These are phyloP conservation scores for Cotesia glomerata DNA, from an alignment of 1,140 invertebrate genomes.

Conservation along the genomic window DNA sequence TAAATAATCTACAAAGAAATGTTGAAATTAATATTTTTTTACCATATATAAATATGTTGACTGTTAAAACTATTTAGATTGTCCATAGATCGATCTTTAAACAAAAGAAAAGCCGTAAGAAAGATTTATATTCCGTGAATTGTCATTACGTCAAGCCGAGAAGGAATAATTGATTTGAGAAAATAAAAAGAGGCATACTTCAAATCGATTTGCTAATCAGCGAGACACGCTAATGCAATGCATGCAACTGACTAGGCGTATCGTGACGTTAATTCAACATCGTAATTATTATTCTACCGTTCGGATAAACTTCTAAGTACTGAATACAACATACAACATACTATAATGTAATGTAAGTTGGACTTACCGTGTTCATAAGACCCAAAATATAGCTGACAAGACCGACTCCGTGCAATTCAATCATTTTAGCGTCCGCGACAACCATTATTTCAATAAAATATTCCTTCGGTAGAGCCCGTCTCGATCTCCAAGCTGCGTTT, in stretches of 20 bases:
- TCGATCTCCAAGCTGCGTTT: slow-evolving; percentile 44
- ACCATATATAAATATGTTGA: too few relatives aligned
- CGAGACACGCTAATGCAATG: slow-evolving; percentile 6
- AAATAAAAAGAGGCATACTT: not conserved
- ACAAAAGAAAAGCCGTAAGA: too few relatives aligned
- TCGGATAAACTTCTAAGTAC: not conserved
- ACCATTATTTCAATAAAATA: slow-evolving; percentile 82
- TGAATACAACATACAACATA: too few relatives aligned
- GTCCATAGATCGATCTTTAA: too few relatives aligned
- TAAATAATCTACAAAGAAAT: too few relatives aligned
- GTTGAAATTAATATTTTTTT: too few relatives aligned
- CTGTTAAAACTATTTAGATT: too few relatives aligned
- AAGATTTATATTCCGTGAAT: too few relatives aligned
- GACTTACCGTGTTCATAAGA: slow-evolving; percentile 77
- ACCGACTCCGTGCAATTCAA: slow-evolving; percentile 71
- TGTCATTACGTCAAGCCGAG: not conserved
- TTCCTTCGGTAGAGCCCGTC: slow-evolving; percentile 63
- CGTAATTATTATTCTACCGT: not conserved
- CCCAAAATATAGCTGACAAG: slow-evolving; percentile 78
- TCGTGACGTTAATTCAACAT: slow-evolving; percentile 1
- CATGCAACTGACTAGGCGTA: not conserved
- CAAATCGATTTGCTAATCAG: slow-evolving; percentile 13
- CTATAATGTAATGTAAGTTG: not conserved
- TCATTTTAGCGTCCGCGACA: slow-evolving; percentile 81
- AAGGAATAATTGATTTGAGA: not conserved